phyloP scores from a whole-genome alignment of 2,113 vertebrate species.

The Hypomesus transpacificus region DNA sequence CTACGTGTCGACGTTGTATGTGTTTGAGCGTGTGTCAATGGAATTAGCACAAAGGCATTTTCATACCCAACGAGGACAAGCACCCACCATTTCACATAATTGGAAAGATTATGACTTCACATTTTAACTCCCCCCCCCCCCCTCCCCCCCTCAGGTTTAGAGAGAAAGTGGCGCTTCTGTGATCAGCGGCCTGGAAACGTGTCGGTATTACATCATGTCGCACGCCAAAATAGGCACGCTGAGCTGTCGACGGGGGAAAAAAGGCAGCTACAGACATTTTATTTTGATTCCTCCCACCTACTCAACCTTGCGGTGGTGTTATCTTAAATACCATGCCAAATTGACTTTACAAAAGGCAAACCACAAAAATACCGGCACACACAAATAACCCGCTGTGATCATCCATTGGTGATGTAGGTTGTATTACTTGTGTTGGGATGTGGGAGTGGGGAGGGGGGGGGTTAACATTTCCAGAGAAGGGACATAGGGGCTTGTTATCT shows the following conservation, averaged over 20 bases:
- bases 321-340: conserved; percentile 7
- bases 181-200: conserved; percentile 22
- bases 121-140: conserved; percentile 17
- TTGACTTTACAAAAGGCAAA: background rate
- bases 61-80: conserved; percentile 7
- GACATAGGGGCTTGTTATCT: too few species aligned
- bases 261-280: conserved; percentile 8
- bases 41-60: conserved; percentile 14
- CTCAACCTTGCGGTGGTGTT: conserved; percentile 4
- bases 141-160: background rate
- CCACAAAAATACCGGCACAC: background rate
- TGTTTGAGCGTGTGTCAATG: conserved; percentile 13
- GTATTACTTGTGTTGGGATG: too few species aligned
- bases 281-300: background rate
- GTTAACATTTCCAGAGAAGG: too few species aligned
- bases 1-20: background rate
- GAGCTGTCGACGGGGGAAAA: background rate
- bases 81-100: conserved; percentile 18
- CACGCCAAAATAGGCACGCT: background rate
- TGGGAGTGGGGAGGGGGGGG: too few species aligned
- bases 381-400: background rate
- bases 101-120: conserved; percentile 31
- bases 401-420: too few species aligned
- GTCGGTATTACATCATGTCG: conserved; percentile 22
- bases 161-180: too few species aligned